Base-by-base conservation (phyloP, 1,140 invertebrate species). In the Diabrotica virgifera region DNA sequence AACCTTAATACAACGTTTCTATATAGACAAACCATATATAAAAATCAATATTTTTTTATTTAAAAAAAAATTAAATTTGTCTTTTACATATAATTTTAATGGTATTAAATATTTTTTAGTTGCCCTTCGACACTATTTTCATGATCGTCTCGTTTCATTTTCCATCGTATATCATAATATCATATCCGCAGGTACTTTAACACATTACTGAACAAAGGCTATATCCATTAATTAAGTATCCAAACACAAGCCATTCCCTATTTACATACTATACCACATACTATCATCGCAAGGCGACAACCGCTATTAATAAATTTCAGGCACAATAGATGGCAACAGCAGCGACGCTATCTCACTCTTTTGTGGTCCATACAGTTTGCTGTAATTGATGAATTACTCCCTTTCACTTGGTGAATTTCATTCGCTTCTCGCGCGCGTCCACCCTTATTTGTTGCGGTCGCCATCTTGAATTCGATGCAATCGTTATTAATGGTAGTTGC, bases 401-500 rank as follows among this genome's bases (percentile, higher is more conserved):
- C 57, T 37, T 38, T 59, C 46, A 56, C 24, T 24, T 24, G 24
- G 24, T 24, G 24, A 24, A 24, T 24, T 24, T 59, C 7, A 50
- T 59, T n/a, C 12, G 24, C 46, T 50, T 6, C 37, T 37, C 57
- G 12, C 46, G 57, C 57, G 12, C 46, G 57, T 50, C 57, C 37
- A 8, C n/a, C 10, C n/a, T 40, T 59, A 59, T 59, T 59, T 38
- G 13, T 59, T 40, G 36, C 13, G 37, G 57, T 13, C 13, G 36
- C 36, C 57, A 59, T 59, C 57, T 59, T 59, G 5, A 13, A 59
- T 59, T 14, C 38, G 57, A 14, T 40, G 37, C 36, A 38, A 8
- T 59, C n/a, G 46, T 59, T 59, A 50, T 40, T 59, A 50, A 59
- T 59, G 38, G 57, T 40, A 38, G 37, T 59, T 35, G 14, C n/a